phyloP scores from a whole-genome alignment of 2,888 invertebrate species.

The Labia minor region DNA sequence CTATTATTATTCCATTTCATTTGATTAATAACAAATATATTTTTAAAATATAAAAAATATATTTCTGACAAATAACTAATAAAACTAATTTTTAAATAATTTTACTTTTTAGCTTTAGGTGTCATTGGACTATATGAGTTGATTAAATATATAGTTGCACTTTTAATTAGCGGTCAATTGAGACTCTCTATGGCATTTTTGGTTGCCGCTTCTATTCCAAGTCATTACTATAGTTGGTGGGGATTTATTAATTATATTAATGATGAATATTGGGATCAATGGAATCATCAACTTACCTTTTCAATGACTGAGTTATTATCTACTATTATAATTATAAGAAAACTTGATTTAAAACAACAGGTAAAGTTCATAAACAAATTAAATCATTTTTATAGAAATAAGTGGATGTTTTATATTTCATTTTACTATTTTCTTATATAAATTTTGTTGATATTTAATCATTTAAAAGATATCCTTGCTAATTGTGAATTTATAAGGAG shows the following conservation, averaged over 20 bases:
- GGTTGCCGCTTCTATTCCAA: slow-evolving; percentile 51
- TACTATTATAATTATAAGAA: slow-evolving; percentile 45
- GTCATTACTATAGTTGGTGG: slow-evolving; percentile 62
- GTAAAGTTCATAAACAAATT: slow-evolving; percentile 33
- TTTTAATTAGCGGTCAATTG: slow-evolving; percentile 43
- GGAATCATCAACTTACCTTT: slow-evolving; percentile 57
- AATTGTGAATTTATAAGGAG: too few species aligned
- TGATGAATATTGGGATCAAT: slow-evolving; percentile 55
- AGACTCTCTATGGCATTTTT: slow-evolving; percentile 51
- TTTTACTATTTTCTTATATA: too few species aligned
- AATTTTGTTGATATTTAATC: too few species aligned
- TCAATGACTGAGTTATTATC: slow-evolving; percentile 51
- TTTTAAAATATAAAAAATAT: too few species aligned
- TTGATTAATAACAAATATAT: too few species aligned
- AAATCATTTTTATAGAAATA: slow-evolving; percentile 24
- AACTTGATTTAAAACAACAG: slow-evolving; percentile 43
- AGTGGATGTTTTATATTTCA: too few species aligned
- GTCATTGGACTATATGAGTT: slow-evolving; percentile 51
- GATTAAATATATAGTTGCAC: slow-evolving; percentile 43
- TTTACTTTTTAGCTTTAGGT: slow-evolving; percentile 40
- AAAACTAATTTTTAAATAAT: too few species aligned
- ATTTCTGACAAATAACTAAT: too few species aligned
- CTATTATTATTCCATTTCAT: too few species aligned
- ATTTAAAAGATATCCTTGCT: too few species aligned
- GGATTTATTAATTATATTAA: slow-evolving; percentile 59